phyloP scores from a whole-genome alignment of 1,140 invertebrate genomes.

The Copidosoma floridanum region DNA sequence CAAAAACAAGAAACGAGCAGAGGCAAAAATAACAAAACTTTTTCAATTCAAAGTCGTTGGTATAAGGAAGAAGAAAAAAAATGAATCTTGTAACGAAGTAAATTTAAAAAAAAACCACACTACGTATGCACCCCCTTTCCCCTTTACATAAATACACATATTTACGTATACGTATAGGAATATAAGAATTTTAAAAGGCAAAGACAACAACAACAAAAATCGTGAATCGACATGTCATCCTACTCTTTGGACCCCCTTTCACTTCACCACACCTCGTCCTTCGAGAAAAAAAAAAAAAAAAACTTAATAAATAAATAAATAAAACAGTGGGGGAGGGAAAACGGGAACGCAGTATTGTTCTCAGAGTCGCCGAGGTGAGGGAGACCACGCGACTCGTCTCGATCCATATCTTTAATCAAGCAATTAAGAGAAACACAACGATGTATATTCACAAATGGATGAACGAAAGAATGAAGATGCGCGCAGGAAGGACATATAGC shows the following conservation, averaged over 20 bases:
- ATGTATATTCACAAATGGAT: slow-evolving; percentile 48
- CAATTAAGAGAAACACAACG: slow-evolving; percentile 54
- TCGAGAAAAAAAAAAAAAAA: too few relatives aligned
- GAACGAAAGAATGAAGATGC: background rate
- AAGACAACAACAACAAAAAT: slow-evolving; percentile 24
- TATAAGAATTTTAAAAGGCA: slow-evolving; percentile 46
- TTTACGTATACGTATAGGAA: slow-evolving; percentile 51
- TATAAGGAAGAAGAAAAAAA: slow-evolving; percentile 9
- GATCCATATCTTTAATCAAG: slow-evolving; percentile 57
- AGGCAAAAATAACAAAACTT: slow-evolving; percentile 19
- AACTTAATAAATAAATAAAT: too few relatives aligned
- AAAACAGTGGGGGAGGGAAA: too few relatives aligned
- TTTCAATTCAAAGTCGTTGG: slow-evolving; percentile 24
- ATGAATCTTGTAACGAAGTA: slow-evolving; percentile 31
- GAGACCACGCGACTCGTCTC: slow-evolving; percentile 32
- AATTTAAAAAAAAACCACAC: slow-evolving; percentile 44
- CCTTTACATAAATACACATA: slow-evolving; percentile 47
- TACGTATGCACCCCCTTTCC: slow-evolving; percentile 45
- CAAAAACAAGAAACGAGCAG: slow-evolving; percentile 16
- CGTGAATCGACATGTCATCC: too few relatives aligned
- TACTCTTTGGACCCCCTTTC: slow-evolving; percentile 25
- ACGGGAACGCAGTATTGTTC: too few relatives aligned
- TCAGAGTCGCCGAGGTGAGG: too few relatives aligned
- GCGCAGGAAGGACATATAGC: background rate
- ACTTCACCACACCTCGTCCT: background rate